These are phyloP conservation scores for Philhelius pedissequus DNA, from an alignment of 2,888 invertebrate genomes.

Conservation along the genomic window DNA sequence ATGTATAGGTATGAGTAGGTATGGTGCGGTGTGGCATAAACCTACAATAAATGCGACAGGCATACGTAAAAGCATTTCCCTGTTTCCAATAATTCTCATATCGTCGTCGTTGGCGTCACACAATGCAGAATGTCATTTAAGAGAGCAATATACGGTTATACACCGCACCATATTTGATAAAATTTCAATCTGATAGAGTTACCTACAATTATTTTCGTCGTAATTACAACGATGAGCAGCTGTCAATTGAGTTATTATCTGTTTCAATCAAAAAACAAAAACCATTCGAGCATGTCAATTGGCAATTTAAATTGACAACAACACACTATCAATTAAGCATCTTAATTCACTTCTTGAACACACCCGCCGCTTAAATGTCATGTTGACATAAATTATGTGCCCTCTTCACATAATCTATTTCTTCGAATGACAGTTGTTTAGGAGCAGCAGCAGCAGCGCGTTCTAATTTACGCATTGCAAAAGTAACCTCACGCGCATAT, in stretches of 20 bases:
- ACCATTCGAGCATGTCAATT: slow-evolving; percentile 38
- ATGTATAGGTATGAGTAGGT: neutral
- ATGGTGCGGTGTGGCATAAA: slow-evolving; percentile 8
- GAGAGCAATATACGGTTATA: neutral
- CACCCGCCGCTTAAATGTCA: slow-evolving; percentile 5
- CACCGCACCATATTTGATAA: slow-evolving; percentile 9
- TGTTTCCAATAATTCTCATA: slow-evolving; percentile 66
- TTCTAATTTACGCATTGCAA: slow-evolving; percentile 62
- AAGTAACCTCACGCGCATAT: slow-evolving; percentile 54
- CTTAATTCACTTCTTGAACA: neutral
- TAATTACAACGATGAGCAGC: slow-evolving; percentile 27
- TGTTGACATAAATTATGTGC: slow-evolving; percentile 21
- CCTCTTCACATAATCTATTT: slow-evolving; percentile 25
- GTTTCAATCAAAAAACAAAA: neutral
- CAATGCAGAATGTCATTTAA: slow-evolving; percentile 15
- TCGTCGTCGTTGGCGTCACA: slow-evolving; percentile 28
- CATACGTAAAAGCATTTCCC: slow-evolving; percentile 67
- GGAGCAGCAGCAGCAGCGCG: neutral
- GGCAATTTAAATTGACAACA: slow-evolving; percentile 42
- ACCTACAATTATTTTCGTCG: neutral
- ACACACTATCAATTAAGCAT: slow-evolving; percentile 24
- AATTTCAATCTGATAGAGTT: slow-evolving; percentile 42
- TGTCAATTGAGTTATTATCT: slow-evolving; percentile 39
- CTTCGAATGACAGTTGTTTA: slow-evolving; percentile 31
- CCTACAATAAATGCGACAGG: slow-evolving; percentile 35